Evolutionary conservation across 1,140 invertebrate genomes (phyloP).

Genomic region (Papilio polyxenes): DNA sequence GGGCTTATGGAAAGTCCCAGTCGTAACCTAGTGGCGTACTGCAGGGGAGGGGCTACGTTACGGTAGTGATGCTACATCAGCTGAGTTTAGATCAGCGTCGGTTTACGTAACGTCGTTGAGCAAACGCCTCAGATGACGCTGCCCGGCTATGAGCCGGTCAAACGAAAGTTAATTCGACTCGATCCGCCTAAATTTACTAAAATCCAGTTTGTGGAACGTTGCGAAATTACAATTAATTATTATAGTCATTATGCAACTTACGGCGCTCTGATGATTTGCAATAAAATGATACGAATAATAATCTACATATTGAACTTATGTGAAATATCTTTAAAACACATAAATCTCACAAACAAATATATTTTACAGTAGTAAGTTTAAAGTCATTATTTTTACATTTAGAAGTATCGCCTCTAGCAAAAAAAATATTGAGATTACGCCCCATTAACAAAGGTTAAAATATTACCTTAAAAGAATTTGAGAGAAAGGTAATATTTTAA

Average conservation of each 20-base stretch:
- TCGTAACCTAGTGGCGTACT: slow-evolving; percentile 30
- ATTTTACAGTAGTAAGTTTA: too few relatives aligned
- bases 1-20: slow-evolving; percentile 22
- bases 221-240: slow-evolving; percentile 24
- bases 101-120: slow-evolving; percentile 50
- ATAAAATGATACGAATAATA: slow-evolving; percentile 6
- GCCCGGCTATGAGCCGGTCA: background rate
- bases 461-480: too few relatives aligned
- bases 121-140: slow-evolving; percentile 40
- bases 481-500: too few relatives aligned
- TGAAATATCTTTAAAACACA: background rate
- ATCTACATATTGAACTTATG: background rate
- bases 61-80: slow-evolving; percentile 33
- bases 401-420: too few relatives aligned
- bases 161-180: slow-evolving; percentile 31
- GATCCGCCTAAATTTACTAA: slow-evolving; percentile 27
- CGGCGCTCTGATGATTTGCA: background rate
- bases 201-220: slow-evolving; percentile 14
- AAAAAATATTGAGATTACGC: too few relatives aligned
- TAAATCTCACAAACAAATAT: too few relatives aligned
- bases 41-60: slow-evolving; percentile 29
- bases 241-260: background rate
- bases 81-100: slow-evolving; percentile 43
- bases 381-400: too few relatives aligned
- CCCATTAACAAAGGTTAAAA: too few relatives aligned